Evolutionary conservation across 1,140 invertebrate genomes (phyloP).

Genomic region (Zaprionus gabonicus): DNA sequence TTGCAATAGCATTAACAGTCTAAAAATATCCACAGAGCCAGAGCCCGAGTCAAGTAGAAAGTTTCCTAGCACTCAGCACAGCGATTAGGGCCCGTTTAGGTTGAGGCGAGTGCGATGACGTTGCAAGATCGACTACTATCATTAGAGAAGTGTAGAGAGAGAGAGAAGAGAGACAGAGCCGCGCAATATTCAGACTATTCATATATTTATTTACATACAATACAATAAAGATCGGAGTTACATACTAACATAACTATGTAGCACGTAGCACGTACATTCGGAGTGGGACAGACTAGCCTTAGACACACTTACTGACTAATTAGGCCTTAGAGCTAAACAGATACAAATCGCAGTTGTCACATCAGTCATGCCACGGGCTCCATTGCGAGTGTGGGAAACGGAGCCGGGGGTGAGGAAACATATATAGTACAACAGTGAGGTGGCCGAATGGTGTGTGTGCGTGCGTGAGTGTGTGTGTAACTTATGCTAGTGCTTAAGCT

Average conservation of each 20-base stretch:
- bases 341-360: slow-evolving; percentile 50
- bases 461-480: slow-evolving; percentile 13
- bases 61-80: not conserved
- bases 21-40: slow-evolving; percentile 1
- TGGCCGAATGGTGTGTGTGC: slow-evolving; percentile 12
- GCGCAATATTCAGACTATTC: slow-evolving; percentile 27
- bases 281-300: slow-evolving; percentile 49
- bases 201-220: slow-evolving; percentile 55
- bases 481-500: slow-evolving; percentile 44
- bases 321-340: slow-evolving; percentile 47
- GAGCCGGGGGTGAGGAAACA: slow-evolving; percentile 31
- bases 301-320: slow-evolving; percentile 58
- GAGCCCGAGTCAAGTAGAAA: not conserved
- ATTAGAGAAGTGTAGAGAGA: not conserved
- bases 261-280: slow-evolving; percentile 21
- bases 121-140: not conserved
- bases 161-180: not conserved
- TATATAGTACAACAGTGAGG: slow-evolving; percentile 67
- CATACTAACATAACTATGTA: not conserved
- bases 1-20: slow-evolving; percentile 1
- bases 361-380: slow-evolving; percentile 47
- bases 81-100: not conserved
- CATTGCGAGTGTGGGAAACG: slow-evolving; percentile 7
- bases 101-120: not conserved
- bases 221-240: slow-evolving; percentile 26